Conservation (phyloP, 2,888 invertebrate species). For the Papilio demoleus region DNA sequence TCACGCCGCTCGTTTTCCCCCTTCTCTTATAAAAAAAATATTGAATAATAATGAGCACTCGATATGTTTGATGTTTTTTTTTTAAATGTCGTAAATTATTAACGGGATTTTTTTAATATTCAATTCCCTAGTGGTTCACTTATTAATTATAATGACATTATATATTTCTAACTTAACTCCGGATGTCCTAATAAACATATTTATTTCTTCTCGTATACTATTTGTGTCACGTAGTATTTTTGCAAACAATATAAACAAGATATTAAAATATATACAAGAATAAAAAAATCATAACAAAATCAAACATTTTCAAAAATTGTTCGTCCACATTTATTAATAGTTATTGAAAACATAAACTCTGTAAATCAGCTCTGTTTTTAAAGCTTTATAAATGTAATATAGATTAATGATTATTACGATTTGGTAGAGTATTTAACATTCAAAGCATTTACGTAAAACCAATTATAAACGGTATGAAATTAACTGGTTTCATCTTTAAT, state of each 20-base stretch:
- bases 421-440: constrained; percentile 23
- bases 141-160: too few relatives aligned
- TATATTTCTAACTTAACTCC: too few relatives aligned
- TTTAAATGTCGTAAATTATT: too few relatives aligned
- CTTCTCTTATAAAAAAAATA: too few relatives aligned
- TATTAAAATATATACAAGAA: too few relatives aligned
- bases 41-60: background rate
- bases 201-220: too few relatives aligned
- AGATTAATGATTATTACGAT: constrained; percentile 7
- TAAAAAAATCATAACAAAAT: background rate
- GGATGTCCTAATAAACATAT: too few relatives aligned
- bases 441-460: constrained; percentile 13
- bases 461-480: constrained; percentile 13
- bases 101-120: too few relatives aligned
- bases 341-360: constrained; percentile 7
- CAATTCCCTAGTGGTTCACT: too few relatives aligned
- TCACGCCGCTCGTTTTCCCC: too few relatives aligned
- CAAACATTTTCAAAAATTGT: background rate
- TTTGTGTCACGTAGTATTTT: too few relatives aligned
- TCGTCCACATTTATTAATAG: background rate
- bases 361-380: constrained; percentile 2
- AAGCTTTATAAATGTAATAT: constrained; percentile 12
- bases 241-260: too few relatives aligned
- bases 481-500: constrained; percentile 23
- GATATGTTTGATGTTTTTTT: background rate